Conservation (phyloP, 2,888 invertebrate genomes). For the Periphyllus acericola region DNA sequence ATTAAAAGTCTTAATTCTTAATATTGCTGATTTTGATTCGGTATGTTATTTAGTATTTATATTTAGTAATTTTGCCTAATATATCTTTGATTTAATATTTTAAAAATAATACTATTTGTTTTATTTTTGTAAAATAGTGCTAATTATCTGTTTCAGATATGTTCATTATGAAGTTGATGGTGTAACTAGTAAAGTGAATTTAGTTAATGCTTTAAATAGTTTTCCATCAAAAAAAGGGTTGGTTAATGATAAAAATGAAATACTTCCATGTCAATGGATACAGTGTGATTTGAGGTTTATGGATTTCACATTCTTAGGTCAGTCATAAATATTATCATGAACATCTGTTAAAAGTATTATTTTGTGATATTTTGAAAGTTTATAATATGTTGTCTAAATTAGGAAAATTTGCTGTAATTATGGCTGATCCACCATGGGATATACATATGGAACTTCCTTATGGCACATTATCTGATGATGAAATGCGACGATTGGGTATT, state of each 20-base stretch:
- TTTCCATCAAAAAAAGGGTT: constrained; percentile 60
- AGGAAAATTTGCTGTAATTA: constrained; percentile 97
- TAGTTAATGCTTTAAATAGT: constrained; percentile 49
- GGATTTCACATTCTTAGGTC: constrained; percentile 88
- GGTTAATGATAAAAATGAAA: constrained; percentile 69
- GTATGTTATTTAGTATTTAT: background rate
- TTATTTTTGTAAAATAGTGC: background rate
- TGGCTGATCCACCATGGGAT: constrained; percentile 99
- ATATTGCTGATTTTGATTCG: too few relatives aligned
- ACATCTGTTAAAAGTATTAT: constrained; percentile 46
- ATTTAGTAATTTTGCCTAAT: background rate
- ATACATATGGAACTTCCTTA: constrained; percentile 99
- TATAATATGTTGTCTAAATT: constrained; percentile 61
- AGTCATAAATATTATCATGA: constrained; percentile 43
- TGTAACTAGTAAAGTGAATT: constrained; percentile 66
- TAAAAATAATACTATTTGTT: background rate
- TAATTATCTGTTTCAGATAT: constrained; percentile 73
- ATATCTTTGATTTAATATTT: background rate
- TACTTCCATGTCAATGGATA: constrained; percentile 95
- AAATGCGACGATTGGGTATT: constrained; percentile 95
- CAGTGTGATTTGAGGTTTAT: constrained; percentile 93
- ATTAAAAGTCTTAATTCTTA: too few relatives aligned
- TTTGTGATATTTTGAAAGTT: background rate
- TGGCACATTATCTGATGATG: constrained; percentile 98
- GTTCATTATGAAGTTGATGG: constrained; percentile 98